Evolutionary conservation across 2,888 invertebrate genomes (phyloP), one percentile per base, ranked within the genome.

Genomic region (Plagiodera versicolora): DNA sequence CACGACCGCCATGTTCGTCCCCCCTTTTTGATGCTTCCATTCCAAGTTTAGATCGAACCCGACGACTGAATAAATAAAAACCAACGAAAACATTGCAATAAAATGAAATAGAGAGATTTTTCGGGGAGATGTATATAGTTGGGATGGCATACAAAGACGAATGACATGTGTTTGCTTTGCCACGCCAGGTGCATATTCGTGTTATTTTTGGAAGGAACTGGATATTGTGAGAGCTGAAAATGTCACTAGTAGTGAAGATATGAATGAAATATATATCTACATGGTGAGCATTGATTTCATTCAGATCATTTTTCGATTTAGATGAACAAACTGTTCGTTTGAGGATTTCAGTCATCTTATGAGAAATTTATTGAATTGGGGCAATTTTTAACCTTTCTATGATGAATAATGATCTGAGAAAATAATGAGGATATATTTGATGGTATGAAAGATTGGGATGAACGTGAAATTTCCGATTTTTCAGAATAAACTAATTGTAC

Each of bases 141-240:
- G 32, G 49, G 55, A 60, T 55, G 53, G 24, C 24, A 53, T 58
- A 64, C 60, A 60, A 64, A 65, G 65, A 58, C 61, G 56, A 63
- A 60, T 60, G 65, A 57, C 63, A 65, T 54, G 56, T 63, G 65
- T 56, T 60, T 53, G 57, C 54, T 28, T 53, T 55, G 50, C 53
- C 46, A 58, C 47, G 60, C 62, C 65, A 65, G 65, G 65, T 65
- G 65, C 58, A 55, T 55, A 47, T 48, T 32, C n/a, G 6, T 44
- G 56, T 48, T 61, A 64, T 61, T 64, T 64, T 60, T 10, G 48
- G 61, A 53, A 24, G 55, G 35, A 56, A 50, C 57, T 45, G 32
- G 30, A 32, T 49, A 24, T 32, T 19, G 18, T 51, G 51, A 11
- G 32, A 51, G 28, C 51, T 39, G 39, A 39, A 16, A 39, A n/a